These are phyloP conservation scores for Xenopus borealis DNA, from an alignment of 2,113 vertebrate species.

Conservation along the genomic window DNA sequence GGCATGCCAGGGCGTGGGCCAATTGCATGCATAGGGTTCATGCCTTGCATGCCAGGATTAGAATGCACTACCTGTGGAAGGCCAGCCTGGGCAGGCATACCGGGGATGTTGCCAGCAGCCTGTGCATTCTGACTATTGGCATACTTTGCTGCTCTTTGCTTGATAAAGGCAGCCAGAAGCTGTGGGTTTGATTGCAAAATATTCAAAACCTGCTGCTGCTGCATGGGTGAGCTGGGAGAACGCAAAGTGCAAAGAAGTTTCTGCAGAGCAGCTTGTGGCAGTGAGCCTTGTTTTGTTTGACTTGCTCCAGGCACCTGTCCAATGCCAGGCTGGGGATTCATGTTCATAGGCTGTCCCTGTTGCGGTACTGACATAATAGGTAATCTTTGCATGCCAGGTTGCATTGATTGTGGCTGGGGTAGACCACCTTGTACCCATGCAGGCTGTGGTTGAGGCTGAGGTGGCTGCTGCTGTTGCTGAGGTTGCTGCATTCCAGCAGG, in stretches of 20 bases:
- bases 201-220: slow-evolving; percentile 93
- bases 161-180: slow-evolving; percentile 94
- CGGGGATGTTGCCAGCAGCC: slow-evolving; percentile 65
- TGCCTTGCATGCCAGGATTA: slow-evolving; percentile 68
- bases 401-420: slow-evolving; percentile 75
- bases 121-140: slow-evolving; percentile 71
- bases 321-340: slow-evolving; percentile 73
- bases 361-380: slow-evolving; percentile 84
- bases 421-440: slow-evolving; percentile 76
- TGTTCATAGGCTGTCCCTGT: slow-evolving; percentile 78
- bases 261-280: slow-evolving; percentile 79
- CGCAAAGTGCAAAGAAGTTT: slow-evolving; percentile 76
- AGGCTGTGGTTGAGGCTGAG: slow-evolving; percentile 37
- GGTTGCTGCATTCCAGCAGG: slow-evolving; percentile 64
- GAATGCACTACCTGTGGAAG: slow-evolving; percentile 69
- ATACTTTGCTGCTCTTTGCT: slow-evolving; percentile 89
- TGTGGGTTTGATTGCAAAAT: slow-evolving; percentile 97
- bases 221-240: slow-evolving; percentile 78
- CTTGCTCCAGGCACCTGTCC: slow-evolving; percentile 72
- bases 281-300: slow-evolving; percentile 68
- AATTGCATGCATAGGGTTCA: slow-evolving; percentile 68
- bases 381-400: slow-evolving; percentile 79
- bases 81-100: slow-evolving; percentile 58
- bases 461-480: slow-evolving; percentile 51
- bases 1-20: slow-evolving; percentile 68